A percentile compares a stretch with the other conserved stretches of the same genome.
phyloP scores from a whole-genome alignment of 2,888 invertebrate species.

The Thymelicus sylvestris region DNA sequence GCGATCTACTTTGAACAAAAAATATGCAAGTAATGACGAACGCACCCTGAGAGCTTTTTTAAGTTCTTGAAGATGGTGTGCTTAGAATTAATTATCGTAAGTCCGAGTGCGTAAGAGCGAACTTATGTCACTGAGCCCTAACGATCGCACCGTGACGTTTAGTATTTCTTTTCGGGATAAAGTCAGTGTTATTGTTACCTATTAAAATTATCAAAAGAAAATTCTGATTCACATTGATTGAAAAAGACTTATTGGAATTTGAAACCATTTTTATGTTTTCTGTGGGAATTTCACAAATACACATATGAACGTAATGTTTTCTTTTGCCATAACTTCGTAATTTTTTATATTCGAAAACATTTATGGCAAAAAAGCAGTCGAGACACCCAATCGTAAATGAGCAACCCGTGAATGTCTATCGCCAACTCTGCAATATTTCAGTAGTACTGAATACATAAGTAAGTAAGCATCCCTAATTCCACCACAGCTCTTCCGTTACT shows the following conservation, averaged over 20 bases:
- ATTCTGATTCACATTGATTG: no score
- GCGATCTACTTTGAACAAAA: slow-evolving; percentile 72
- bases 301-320: no score
- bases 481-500: neutral
- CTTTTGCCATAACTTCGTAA: no score
- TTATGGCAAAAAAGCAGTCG: no score
- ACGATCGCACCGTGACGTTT: slow-evolving; percentile 24
- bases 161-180: slow-evolving; percentile 7
- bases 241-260: no score
- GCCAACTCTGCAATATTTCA: no score
- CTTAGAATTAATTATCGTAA: slow-evolving; percentile 76
- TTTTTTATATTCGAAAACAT: no score
- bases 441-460: no score
- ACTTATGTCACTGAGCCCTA: slow-evolving; percentile 49
- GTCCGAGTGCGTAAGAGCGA: slow-evolving; percentile 50
- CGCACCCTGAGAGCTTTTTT: slow-evolving; percentile 80
- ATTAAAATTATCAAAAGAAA: neutral
- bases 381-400: no score
- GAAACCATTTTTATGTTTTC: no score
- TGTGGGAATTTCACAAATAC: no score
- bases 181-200: neutral
- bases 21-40: slow-evolving; percentile 83
- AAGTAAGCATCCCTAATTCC: neutral
- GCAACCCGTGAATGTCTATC: no score
- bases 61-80: slow-evolving; percentile 67